These are phyloP conservation scores for Oasisia sp. DNA, from an alignment of 2,888 invertebrate species.

Conservation along the genomic window DNA sequence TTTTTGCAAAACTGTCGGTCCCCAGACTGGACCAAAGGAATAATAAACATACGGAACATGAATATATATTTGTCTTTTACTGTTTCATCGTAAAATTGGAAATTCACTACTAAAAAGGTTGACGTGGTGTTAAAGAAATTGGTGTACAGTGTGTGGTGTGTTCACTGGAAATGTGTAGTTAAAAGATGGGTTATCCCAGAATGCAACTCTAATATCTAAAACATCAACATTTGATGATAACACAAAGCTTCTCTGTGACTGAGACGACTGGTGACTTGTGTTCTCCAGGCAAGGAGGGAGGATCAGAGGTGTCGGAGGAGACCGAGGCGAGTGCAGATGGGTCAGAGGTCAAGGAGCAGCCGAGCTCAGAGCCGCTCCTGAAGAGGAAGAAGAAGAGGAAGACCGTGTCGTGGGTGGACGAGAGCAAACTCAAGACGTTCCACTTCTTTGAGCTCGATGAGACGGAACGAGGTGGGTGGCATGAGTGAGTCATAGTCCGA, in stretches of 20 bases:
- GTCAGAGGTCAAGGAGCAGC: neutral
- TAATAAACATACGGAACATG: no score
- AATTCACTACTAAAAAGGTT: no score
- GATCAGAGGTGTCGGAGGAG: constrained; percentile 22
- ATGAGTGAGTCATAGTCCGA: neutral
- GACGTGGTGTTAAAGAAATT: no score
- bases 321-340: neutral
- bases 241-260: neutral
- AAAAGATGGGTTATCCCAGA: no score
- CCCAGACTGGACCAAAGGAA: no score
- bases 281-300: neutral
- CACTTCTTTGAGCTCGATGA: constrained; percentile 95
- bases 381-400: constrained; percentile 51
- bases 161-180: no score
- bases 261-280: neutral
- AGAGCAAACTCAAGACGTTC: constrained; percentile 80
- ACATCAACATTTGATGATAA: no score
- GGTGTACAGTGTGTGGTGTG: no score
- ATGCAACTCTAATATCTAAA: no score
- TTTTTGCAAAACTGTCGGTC: no score
- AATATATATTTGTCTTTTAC: no score
- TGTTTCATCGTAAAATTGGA: no score
- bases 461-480: constrained; percentile 77
- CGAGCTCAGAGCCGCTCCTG: neutral
- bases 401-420: constrained; percentile 83